These are phyloP conservation scores for Lepidotrigona ventralis DNA, from an alignment of 1,140 invertebrate genomes.

Conservation along the genomic window DNA sequence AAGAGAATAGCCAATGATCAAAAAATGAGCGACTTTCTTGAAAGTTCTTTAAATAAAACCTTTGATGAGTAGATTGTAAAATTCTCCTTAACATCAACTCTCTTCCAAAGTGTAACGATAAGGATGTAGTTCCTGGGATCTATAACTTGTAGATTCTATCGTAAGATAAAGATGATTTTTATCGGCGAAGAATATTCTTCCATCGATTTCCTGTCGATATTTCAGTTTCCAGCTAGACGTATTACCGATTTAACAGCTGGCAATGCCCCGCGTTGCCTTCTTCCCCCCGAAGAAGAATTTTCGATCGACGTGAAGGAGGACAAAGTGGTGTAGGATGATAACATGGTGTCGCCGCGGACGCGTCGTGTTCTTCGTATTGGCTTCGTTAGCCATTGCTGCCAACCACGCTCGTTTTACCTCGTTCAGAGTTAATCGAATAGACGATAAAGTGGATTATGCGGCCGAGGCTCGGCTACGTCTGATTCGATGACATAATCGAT, in stretches of 20 bases:
- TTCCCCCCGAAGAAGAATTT: not conserved
- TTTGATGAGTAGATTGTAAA: not conserved
- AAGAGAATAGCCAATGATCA: not conserved
- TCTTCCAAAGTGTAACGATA: not conserved
- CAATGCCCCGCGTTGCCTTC: not conserved
- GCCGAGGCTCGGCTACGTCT: slow-evolving; percentile 50
- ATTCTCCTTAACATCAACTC: not conserved
- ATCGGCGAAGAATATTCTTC: not conserved
- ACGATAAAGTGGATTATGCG: slow-evolving; percentile 59
- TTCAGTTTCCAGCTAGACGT: not conserved
- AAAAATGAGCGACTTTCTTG: not conserved
- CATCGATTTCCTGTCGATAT: not conserved
- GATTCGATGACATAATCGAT: slow-evolving; percentile 55
- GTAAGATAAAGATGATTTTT: not conserved
- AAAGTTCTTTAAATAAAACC: not conserved
- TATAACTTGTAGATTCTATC: not conserved
- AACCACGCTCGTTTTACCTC: slow-evolving; percentile 54
- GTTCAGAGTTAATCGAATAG: slow-evolving; percentile 58
- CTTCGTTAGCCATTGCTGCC: slow-evolving; percentile 51
- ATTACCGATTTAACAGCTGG: not conserved
- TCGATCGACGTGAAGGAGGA: not conserved
- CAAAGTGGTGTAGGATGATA: slow-evolving; percentile 17
- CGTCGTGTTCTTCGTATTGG: slow-evolving; percentile 29
- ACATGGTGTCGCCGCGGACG: not conserved
- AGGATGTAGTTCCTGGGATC: not conserved